Conservation (phyloP, 2,113 vertebrate genomes). For the Mobula hypostoma region DNA sequence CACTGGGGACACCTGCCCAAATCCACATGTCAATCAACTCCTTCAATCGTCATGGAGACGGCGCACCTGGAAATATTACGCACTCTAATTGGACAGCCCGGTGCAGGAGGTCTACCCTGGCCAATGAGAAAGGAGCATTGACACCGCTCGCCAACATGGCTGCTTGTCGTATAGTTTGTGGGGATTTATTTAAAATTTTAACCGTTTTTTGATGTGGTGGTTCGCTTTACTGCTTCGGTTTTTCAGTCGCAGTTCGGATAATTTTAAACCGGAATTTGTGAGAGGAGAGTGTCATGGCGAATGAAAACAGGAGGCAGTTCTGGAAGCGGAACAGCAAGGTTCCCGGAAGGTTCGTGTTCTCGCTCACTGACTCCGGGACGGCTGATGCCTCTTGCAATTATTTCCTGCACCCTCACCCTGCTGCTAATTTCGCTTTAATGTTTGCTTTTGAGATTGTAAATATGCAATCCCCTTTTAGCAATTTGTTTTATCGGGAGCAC, state of each 20-base stretch:
- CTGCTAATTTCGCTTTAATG: neutral
- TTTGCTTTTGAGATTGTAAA: neutral
- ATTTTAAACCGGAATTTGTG: neutral
- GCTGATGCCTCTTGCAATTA: neutral
- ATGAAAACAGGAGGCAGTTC: slow-evolving; percentile 83
- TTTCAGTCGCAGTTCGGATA: neutral
- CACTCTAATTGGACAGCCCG: neutral
- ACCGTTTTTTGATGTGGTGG: neutral
- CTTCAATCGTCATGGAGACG: neutral
- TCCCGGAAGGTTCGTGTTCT: slow-evolving; percentile 73
- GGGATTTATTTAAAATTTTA: neutral
- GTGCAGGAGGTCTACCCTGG: neutral
- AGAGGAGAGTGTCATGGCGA: slow-evolving; percentile 64
- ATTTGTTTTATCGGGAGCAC: neutral
- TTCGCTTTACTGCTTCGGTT: neutral
- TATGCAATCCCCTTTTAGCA: neutral
- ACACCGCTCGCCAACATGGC: slow-evolving; percentile 19
- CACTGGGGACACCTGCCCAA: neutral
- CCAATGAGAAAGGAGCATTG: neutral
- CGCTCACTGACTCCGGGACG: neutral
- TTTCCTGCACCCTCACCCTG: too few species aligned
- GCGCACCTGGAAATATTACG: neutral
- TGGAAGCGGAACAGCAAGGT: slow-evolving; percentile 85
- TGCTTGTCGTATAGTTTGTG: neutral
- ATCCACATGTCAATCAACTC: neutral